These are phyloP conservation scores for Tricholauxania praeusta DNA, from an alignment of 2,888 invertebrate species.

Conservation along the genomic window DNA sequence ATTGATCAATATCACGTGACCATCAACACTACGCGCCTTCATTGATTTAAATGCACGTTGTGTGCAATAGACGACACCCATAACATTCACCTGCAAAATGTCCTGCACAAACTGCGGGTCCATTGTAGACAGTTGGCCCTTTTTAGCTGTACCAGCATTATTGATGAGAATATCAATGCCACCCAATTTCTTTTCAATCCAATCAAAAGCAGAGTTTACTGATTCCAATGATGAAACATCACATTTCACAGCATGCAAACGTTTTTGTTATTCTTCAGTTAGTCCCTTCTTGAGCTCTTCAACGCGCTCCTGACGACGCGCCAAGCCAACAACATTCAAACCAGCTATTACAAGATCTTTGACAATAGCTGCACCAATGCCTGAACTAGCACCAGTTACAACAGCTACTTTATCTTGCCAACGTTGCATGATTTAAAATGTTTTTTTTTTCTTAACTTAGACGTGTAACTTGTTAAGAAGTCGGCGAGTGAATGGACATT, in stretches of 20 bases:
- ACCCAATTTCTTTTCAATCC: conserved; percentile 69
- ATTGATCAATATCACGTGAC: conserved; percentile 70
- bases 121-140: conserved; percentile 50
- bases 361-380: conserved; percentile 71
- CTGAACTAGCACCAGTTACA: conserved; percentile 75
- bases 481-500: too few species aligned
- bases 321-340: conserved; percentile 71
- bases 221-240: conserved; percentile 71
- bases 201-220: conserved; percentile 70
- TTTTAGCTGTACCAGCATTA: conserved; percentile 67
- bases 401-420: conserved; percentile 74
- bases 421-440: conserved; percentile 68
- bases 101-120: conserved; percentile 48
- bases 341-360: conserved; percentile 69
- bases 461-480: neutral
- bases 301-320: conserved; percentile 69
- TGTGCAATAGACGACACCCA: conserved; percentile 68
- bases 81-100: conserved; percentile 69
- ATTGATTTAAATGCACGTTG: conserved; percentile 70
- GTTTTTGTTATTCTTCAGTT: conserved; percentile 50
- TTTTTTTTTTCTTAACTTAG: neutral
- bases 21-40: conserved; percentile 66
- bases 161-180: conserved; percentile 73
- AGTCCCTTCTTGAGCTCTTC: conserved; percentile 55
- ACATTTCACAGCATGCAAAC: conserved; percentile 65